These are phyloP conservation scores for Gymnocephalus cernua DNA, from an alignment of 2,113 vertebrate species.

Conservation along the genomic window DNA sequence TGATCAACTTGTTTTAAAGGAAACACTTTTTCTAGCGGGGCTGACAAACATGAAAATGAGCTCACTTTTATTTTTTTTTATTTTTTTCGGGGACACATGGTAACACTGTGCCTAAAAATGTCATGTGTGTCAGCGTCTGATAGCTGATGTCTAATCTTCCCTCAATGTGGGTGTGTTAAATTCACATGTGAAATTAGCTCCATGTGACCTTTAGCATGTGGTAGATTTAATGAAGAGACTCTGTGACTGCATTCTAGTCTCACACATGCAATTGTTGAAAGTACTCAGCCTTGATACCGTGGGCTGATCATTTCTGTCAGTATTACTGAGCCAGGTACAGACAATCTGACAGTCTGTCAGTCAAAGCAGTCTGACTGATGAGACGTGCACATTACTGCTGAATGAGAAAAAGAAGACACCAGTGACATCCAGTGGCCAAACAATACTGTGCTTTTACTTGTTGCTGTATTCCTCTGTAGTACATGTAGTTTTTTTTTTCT, in stretches of 20 bases:
- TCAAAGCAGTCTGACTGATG: conserved; percentile 17
- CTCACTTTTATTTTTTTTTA: background rate
- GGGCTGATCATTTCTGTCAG: conserved; percentile 6
- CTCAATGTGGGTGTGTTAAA: conserved; percentile 75
- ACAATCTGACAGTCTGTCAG: conserved; percentile 23
- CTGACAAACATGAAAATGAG: conserved; percentile 19
- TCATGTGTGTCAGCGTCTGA: conserved; percentile 56
- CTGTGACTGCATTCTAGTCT: conserved; percentile 39
- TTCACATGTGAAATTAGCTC: conserved; percentile 73
- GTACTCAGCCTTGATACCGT: conserved; percentile 4
- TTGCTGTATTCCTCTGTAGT: background rate
- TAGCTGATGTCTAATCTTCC: conserved; percentile 68
- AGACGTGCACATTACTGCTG: background rate
- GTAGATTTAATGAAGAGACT: conserved; percentile 71
- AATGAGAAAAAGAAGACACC: conserved; percentile 21
- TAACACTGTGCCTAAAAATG: conserved; percentile 46
- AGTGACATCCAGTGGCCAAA: conserved; percentile 69
- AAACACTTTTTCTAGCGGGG: background rate
- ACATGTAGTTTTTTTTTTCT: background rate
- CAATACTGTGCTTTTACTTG: background rate
- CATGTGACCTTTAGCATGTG: conserved; percentile 77
- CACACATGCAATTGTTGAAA: conserved; percentile 50
- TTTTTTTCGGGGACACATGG: conserved; percentile 8
- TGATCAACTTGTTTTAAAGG: background rate
- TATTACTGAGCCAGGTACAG: conserved; percentile 33